Base-by-base conservation (phyloP, 1,140 invertebrate species). In the Procambarus virginalis region DNA sequence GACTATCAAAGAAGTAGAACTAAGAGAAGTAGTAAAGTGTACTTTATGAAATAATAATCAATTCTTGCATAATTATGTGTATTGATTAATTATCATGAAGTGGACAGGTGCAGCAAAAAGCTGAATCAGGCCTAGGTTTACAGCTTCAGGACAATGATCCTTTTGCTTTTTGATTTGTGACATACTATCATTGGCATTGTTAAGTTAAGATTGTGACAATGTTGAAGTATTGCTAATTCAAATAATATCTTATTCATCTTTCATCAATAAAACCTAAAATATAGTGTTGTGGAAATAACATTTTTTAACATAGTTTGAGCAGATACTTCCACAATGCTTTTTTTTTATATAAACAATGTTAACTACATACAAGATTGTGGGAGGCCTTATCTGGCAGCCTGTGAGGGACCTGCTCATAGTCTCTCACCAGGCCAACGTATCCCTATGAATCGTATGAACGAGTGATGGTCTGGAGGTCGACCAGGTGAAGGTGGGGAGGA, bases 401-500 rank as follows among this genome's bases (percentile, higher is more conserved):
- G 88, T 68, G 88, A 84, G 88, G 80, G 51, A 77, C 70, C 88
- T 84, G 88, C 88, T 89, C 88, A 89, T 76, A 89, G 81, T 49
- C 81, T 55, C 88, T 89, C 88, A n/a, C 88, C 88, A 84, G 88
- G 88, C 88, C 88, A 89, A 89, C 81, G 81, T 76, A 87, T 48
- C 86, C 90, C 89, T 90, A 93, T 82, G 92, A 92, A 76, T 93
- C 93, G 85, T 93, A 93, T 2, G 92, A 93, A 97, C 92, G 96
- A 96, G 92, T 95, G 96, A 93, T 96, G 96, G 64, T 91, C 86
- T 6, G 91, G 91, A 55, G 89, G 89, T 87, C 96, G 95, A 91
- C 96, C 95, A 58, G 96, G 96, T 93, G 96, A 96, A 48, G 96
- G 96, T 85, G 96, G 96, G 89, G 96, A 97, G 86, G 96, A 97